Conservation (phyloP, 2,797 vertebrate species). For the Nannoperca australis region DNA sequence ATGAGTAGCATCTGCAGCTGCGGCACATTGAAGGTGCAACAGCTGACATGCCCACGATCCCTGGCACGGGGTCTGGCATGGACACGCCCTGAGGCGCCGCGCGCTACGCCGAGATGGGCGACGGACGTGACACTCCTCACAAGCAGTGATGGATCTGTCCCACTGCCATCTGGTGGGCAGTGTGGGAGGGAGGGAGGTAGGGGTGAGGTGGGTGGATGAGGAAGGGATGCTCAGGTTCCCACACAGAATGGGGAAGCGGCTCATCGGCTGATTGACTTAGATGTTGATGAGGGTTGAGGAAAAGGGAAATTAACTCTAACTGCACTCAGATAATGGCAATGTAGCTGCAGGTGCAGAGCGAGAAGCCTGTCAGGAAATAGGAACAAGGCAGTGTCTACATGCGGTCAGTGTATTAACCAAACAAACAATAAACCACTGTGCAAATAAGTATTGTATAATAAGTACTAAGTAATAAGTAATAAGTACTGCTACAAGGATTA, state of each 20-base stretch:
- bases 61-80: conserved; percentile 55
- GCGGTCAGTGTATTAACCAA: not conserved
- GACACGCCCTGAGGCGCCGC: conserved; percentile 63
- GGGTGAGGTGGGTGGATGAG: not conserved
- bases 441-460: too few species aligned
- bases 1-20: conserved; percentile 78
- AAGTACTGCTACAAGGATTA: not conserved
- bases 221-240: conserved; percentile 18
- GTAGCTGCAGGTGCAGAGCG: conserved; percentile 15
- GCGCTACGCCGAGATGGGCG: conserved; percentile 44
- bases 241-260: conserved; percentile 9
- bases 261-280: conserved; percentile 25
- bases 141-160: conserved; percentile 64
- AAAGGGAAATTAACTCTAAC: conserved; percentile 12
- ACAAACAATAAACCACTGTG: conserved; percentile 2
- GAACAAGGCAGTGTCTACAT: conserved; percentile 6
- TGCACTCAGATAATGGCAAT: not conserved
- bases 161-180: conserved; percentile 67
- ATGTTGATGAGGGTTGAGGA: conserved; percentile 28
- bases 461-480: too few species aligned
- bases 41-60: conserved; percentile 68
- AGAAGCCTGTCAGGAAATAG: conserved; percentile 2
- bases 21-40: conserved; percentile 42
- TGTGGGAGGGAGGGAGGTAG: conserved; percentile 17
- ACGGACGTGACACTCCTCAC: conserved; percentile 59